Evolutionary conservation across 2,888 invertebrate species (phyloP).

Genomic region (Ophraella communa): DNA sequence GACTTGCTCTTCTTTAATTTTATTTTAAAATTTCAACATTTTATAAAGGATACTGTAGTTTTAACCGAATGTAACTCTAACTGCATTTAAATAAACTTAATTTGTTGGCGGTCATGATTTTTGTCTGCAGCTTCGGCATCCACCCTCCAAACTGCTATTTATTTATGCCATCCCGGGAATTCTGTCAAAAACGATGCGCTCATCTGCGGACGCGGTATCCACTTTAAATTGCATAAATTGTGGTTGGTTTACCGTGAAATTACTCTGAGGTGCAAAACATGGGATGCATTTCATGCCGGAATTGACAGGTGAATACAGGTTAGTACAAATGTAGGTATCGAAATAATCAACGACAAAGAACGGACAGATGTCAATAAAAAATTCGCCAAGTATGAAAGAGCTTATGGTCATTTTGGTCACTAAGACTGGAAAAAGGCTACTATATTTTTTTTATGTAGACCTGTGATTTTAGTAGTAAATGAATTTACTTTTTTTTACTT

Average conservation of each 20-base stretch:
- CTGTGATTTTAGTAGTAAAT: too few species aligned
- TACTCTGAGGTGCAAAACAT: slow-evolving; percentile 15
- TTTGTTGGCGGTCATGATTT: slow-evolving; percentile 22
- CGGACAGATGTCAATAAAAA: background rate
- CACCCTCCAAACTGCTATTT: slow-evolving; percentile 30
- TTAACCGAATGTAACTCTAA: background rate
- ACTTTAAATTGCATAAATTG: slow-evolving; percentile 30
- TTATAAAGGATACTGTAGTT: background rate
- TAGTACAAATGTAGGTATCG: background rate
- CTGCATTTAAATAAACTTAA: slow-evolving; percentile 15
- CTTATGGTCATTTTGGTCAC: background rate
- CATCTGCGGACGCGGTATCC: slow-evolving; percentile 29
- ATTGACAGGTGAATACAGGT: slow-evolving; percentile 26
- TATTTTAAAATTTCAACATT: too few species aligned
- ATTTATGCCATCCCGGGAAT: slow-evolving; percentile 33
- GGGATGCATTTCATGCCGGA: slow-evolving; percentile 22
- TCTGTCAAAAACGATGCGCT: slow-evolving; percentile 40
- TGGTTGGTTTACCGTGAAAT: slow-evolving; percentile 28
- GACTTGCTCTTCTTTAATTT: too few species aligned
- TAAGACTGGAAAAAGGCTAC: too few species aligned
- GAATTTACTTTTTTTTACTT: too few species aligned
- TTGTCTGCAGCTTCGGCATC: slow-evolving; percentile 12
- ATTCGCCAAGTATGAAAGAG: background rate
- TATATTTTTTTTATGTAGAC: too few species aligned
- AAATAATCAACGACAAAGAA: background rate